These are phyloP conservation scores for Mugil cephalus DNA, from an alignment of 2,113 vertebrate genomes.

Conservation along the genomic window DNA sequence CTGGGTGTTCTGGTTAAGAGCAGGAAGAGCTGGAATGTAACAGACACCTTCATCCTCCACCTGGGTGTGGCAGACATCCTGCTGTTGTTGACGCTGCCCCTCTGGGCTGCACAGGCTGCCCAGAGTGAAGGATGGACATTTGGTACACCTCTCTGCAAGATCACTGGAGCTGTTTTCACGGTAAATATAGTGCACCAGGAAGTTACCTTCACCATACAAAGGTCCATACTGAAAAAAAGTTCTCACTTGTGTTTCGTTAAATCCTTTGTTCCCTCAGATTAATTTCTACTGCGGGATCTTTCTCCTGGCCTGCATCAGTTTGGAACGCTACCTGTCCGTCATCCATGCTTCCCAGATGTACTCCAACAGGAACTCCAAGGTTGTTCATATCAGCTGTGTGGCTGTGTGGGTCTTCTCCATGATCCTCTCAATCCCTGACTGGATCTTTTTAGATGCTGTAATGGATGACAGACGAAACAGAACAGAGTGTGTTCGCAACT, in stretches of 20 bases:
- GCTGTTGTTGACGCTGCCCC: conserved; percentile 87
- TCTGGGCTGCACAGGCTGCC: conserved; percentile 84
- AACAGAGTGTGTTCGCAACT: conserved; percentile 76
- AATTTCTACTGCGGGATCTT: conserved; percentile 94
- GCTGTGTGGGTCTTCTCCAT: conserved; percentile 85
- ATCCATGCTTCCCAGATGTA: conserved; percentile 91
- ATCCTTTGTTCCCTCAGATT: conserved; percentile 69
- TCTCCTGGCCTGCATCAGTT: conserved; percentile 90
- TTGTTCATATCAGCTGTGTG: conserved; percentile 79
- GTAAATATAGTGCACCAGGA: conserved; percentile 55
- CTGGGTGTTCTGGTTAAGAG: conserved; percentile 82
- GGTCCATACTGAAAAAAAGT: too few species aligned
- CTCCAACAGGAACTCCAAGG: conserved; percentile 79
- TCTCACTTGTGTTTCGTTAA: background rate
- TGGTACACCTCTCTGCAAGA: conserved; percentile 83
- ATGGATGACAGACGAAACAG: conserved; percentile 35
- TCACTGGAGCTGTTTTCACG: conserved; percentile 85
- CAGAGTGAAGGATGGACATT: conserved; percentile 81
- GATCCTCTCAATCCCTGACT: conserved; percentile 87
- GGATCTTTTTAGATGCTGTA: conserved; percentile 72
- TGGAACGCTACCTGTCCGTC: conserved; percentile 91
- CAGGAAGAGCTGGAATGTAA: conserved; percentile 81
- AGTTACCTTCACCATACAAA: background rate
- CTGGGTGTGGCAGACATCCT: conserved; percentile 86
- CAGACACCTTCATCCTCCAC: conserved; percentile 90